Evolutionary conservation across 2,113 vertebrate genomes (phyloP).

Genomic region (Phylloscopus trochilus): DNA sequence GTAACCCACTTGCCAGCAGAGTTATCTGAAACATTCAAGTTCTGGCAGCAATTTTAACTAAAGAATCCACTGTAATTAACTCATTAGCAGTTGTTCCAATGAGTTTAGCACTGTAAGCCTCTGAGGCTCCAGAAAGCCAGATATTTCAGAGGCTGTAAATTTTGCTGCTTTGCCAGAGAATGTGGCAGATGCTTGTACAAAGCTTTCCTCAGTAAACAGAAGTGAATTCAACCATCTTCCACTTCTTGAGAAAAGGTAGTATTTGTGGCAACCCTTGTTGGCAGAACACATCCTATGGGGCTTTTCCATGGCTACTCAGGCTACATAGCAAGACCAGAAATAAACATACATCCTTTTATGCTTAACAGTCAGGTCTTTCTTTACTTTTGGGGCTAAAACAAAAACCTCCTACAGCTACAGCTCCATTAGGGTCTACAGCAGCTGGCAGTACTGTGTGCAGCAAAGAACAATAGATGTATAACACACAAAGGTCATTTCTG

Average conservation of each 20-base stretch:
- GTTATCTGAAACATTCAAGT: constrained; percentile 41
- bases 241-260: background rate
- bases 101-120: constrained; percentile 45
- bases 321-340: background rate
- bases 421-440: background rate
- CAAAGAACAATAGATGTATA: background rate
- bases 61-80: constrained; percentile 57
- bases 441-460: background rate
- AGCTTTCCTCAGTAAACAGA: constrained; percentile 11
- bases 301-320: background rate
- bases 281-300: background rate
- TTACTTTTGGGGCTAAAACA: background rate
- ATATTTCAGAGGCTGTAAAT: constrained; percentile 35
- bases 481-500: constrained; percentile 29
- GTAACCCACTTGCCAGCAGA: constrained; percentile 38
- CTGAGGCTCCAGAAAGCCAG: constrained; percentile 14
- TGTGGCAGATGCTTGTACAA: background rate
- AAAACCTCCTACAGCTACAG: background rate
- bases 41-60: constrained; percentile 47
- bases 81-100: constrained; percentile 50
- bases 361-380: background rate
- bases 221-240: background rate
- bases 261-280: too few species aligned
- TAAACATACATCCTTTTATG: background rate
- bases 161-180: constrained; percentile 53